phyloP scores from a whole-genome alignment of 2,797 vertebrate species.

The Gorsachius magnificus region DNA sequence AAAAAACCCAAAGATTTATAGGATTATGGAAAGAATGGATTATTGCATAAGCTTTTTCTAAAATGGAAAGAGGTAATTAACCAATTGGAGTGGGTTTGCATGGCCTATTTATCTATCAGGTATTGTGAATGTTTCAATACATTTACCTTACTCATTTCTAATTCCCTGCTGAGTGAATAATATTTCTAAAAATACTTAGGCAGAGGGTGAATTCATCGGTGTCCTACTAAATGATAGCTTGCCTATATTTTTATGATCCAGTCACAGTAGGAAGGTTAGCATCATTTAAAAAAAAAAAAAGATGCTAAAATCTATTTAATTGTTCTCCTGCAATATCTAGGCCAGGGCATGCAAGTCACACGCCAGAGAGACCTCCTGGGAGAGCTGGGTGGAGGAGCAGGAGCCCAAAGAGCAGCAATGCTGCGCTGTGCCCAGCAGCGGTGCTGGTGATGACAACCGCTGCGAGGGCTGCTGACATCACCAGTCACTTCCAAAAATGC shows the following conservation, averaged over 20 bases:
- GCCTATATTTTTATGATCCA: background rate
- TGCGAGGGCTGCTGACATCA: background rate
- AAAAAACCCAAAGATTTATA: background rate
- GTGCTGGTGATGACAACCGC: fast-evolving
- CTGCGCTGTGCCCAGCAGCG: background rate
- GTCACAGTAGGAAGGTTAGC: background rate
- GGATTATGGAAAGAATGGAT: background rate
- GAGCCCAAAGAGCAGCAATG: background rate
- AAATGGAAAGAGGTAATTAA: background rate
- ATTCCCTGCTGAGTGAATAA: constrained; percentile 18
- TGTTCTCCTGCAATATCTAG: background rate
- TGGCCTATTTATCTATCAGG: background rate
- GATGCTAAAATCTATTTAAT: background rate
- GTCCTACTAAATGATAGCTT: background rate
- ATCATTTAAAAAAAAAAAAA: background rate
- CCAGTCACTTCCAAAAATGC: background rate
- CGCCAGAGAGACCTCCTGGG: background rate
- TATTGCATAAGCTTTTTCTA: background rate
- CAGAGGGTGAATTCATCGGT: background rate
- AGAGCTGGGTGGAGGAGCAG: constrained; percentile 16
- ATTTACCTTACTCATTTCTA: background rate
- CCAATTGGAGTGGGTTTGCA: background rate
- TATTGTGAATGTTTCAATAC: background rate
- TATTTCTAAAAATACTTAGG: constrained; percentile 27
- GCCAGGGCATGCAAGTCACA: background rate